Evolutionary conservation across 2,797 vertebrate species (phyloP).

Genomic region (Varecia variegata): DNA sequence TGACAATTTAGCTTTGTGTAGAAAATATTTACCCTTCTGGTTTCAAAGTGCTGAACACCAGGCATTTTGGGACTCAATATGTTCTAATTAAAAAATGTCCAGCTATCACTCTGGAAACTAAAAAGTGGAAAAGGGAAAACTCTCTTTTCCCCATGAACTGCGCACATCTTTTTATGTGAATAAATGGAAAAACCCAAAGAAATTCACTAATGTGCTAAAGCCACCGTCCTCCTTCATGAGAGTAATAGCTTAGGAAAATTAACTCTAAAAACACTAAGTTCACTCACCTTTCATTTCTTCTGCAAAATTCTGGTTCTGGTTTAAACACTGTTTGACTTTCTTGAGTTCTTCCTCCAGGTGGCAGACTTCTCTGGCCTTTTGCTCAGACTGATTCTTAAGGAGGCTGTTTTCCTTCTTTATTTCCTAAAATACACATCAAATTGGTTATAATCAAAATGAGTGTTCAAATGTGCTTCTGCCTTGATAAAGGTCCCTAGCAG

Average conservation of each 20-base stretch:
- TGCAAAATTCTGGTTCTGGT: slow-evolving; percentile 85
- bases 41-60: slow-evolving; percentile 42
- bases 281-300: slow-evolving; percentile 91
- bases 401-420: slow-evolving; percentile 87
- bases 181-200: background rate
- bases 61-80: background rate
- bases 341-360: slow-evolving; percentile 90
- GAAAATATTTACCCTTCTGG: slow-evolving; percentile 23
- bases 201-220: background rate
- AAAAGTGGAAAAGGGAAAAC: background rate
- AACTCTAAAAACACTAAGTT: background rate
- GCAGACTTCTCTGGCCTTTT: slow-evolving; percentile 84
- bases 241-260: background rate
- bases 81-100: background rate
- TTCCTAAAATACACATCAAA: slow-evolving; percentile 84
- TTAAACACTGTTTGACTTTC: slow-evolving; percentile 84
- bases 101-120: background rate
- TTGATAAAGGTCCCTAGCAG: background rate
- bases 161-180: background rate
- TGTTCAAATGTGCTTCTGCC: background rate
- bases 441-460: slow-evolving; percentile 22
- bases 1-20: background rate
- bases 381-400: slow-evolving; percentile 85
- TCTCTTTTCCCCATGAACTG: background rate
- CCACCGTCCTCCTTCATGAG: background rate